phyloP scores from a whole-genome alignment of 2,888 invertebrate species.

The Craniophora ligustri region DNA sequence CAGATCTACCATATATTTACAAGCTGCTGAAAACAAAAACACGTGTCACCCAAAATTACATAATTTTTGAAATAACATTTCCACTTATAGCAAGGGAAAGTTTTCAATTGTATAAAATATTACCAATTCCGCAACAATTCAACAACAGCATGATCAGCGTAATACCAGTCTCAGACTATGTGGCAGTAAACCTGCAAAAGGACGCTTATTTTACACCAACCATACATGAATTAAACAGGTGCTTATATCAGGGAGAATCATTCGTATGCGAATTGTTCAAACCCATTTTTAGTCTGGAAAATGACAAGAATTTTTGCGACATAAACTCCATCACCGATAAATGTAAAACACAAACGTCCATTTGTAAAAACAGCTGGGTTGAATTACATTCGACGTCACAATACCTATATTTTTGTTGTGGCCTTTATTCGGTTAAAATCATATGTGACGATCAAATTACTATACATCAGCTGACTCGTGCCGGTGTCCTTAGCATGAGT shows the following conservation, averaged over 20 bases:
- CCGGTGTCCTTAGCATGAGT: neutral
- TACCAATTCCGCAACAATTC: conserved; percentile 1
- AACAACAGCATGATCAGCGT: conserved; percentile 1
- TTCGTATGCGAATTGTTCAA: neutral
- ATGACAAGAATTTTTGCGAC: neutral
- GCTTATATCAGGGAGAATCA: neutral
- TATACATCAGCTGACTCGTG: neutral
- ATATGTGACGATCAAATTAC: neutral
- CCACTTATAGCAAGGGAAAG: conserved; percentile 2
- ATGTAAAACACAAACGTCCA: neutral
- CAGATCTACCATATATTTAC: conserved; percentile 3
- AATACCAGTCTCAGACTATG: neutral
- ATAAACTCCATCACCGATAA: neutral
- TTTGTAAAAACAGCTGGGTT: neutral
- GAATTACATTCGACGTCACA: neutral
- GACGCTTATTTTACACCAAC: conserved; percentile 1
- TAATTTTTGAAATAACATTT: conserved; percentile 5
- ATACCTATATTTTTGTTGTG: neutral
- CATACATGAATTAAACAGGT: neutral
- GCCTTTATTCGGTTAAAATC: neutral
- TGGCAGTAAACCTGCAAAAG: neutral
- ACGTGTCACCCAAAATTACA: conserved; percentile 2
- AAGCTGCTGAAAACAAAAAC: conserved; percentile 1
- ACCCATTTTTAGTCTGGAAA: neutral
- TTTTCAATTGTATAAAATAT: conserved; percentile 2